Percentiles rank a stretch among this genome's conserved stretches.
Conservation (phyloP, 2,797 vertebrate species). For the Chelon auratus region DNA sequence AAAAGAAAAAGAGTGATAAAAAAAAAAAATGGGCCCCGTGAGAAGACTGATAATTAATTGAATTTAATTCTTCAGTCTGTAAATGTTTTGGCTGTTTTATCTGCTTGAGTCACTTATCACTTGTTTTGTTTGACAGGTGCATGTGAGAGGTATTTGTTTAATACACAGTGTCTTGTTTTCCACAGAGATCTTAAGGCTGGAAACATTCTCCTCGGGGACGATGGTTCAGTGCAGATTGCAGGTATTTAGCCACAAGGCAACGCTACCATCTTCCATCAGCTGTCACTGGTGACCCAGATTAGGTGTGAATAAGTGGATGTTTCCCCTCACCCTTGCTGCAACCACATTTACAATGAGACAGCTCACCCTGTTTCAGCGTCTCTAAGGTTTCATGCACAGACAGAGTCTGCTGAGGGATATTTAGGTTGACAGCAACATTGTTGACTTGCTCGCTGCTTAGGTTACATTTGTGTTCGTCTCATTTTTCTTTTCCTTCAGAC, state of each 20-base stretch:
- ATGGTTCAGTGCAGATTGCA: slow-evolving; percentile 98
- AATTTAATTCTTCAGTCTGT: not conserved
- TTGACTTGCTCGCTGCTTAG: slow-evolving; percentile 1
- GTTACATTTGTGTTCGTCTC: not conserved
- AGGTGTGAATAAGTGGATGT: slow-evolving; percentile 24
- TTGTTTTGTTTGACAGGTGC: not conserved
- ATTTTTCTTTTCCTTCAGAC: slow-evolving; percentile 78
- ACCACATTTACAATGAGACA: slow-evolving; percentile 5
- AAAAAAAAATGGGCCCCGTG: too few species aligned
- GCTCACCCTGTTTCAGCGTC: not conserved
- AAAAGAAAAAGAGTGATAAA: not conserved
- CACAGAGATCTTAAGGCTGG: slow-evolving; percentile 97
- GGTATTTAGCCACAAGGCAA: slow-evolving; percentile 82
- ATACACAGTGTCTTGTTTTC: slow-evolving; percentile 55
- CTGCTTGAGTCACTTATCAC: not conserved
- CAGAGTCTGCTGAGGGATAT: not conserved
- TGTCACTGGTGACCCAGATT: slow-evolving; percentile 32
- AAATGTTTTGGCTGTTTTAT: not conserved
- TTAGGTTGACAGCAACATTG: too few species aligned
- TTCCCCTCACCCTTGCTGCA: slow-evolving; percentile 1
- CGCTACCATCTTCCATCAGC: slow-evolving; percentile 12
- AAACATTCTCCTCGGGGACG: slow-evolving; percentile 98
- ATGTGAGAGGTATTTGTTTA: not conserved
- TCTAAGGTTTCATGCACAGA: not conserved
- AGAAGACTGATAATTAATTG: not conserved